Evolutionary conservation across 2,797 vertebrate species (phyloP).

Genomic region (Harpagifer antarcticus): DNA sequence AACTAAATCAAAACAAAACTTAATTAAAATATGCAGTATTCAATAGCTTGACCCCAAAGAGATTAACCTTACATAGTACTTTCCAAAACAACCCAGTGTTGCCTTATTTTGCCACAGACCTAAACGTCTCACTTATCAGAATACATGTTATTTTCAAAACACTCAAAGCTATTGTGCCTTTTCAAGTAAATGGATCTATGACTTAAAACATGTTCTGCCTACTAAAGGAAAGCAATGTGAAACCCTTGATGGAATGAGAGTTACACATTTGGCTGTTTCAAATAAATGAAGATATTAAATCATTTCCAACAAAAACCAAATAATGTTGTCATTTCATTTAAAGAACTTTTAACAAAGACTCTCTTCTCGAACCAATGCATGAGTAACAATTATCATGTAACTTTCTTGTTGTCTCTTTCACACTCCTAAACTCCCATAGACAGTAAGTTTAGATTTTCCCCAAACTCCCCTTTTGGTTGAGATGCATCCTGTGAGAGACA

Average conservation of each 20-base stretch:
- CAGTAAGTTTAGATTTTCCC: conserved; percentile 30
- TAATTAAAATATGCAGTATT: no score
- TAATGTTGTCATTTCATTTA: conserved; percentile 13
- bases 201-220: conserved; percentile 5
- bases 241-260: conserved; percentile 4
- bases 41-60: not conserved
- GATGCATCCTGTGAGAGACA: conserved; percentile 40
- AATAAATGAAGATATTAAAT: conserved; percentile 4
- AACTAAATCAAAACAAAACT: not conserved
- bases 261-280: conserved; percentile 15
- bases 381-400: not conserved
- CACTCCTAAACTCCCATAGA: conserved; percentile 42
- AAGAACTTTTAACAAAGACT: not conserved
- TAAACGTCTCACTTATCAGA: not conserved
- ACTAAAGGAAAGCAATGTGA: not conserved
- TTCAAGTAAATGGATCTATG: not conserved
- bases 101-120: not conserved
- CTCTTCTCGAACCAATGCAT: not conserved
- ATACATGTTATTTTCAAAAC: conserved; percentile 41
- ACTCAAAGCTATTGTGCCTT: conserved; percentile 17
- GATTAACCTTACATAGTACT: not conserved
- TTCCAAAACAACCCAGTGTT: not conserved
- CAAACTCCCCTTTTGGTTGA: conserved; percentile 13
- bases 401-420: not conserved
- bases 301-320: conserved; percentile 9